Percentiles rank a stretch among this genome's conserved stretches.
Conservation (phyloP, 2,888 invertebrate genomes). For the Corythucha ciliata region DNA sequence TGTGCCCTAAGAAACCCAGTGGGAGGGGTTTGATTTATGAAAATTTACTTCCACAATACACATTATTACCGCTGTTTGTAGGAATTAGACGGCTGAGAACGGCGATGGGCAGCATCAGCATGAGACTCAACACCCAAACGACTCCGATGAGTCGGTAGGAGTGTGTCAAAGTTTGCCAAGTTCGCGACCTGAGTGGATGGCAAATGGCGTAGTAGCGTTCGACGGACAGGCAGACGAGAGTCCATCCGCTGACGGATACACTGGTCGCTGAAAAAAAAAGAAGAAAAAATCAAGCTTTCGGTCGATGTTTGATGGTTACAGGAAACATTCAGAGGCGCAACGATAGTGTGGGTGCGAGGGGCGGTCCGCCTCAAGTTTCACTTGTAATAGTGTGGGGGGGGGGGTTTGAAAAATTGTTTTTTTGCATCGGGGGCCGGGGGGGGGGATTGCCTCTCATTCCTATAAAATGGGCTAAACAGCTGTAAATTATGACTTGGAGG, state of each 20-base stretch:
- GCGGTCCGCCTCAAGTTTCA: too few relatives aligned
- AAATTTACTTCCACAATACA: background rate
- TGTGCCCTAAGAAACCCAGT: conserved; percentile 45
- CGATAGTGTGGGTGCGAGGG: too few relatives aligned
- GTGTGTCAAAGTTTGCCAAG: conserved; percentile 67
- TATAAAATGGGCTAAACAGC: too few relatives aligned
- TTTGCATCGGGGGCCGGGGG: too few relatives aligned
- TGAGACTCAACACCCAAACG: conserved; percentile 56
- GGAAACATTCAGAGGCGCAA: too few relatives aligned
- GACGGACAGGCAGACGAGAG: conserved; percentile 65
- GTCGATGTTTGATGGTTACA: background rate
- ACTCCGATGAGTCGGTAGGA: conserved; percentile 59
- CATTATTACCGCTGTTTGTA: conserved; percentile 31
- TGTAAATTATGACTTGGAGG: too few relatives aligned
- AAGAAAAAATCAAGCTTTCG: background rate
- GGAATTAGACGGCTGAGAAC: conserved; percentile 50
- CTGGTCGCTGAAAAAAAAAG: conserved; percentile 53
- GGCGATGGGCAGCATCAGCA: conserved; percentile 57
- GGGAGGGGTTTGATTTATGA: background rate
- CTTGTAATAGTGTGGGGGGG: too few relatives aligned
- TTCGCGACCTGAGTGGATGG: conserved; percentile 59
- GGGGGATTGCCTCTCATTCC: too few relatives aligned
- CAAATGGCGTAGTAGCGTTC: conserved; percentile 73
- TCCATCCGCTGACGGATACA: conserved; percentile 67
- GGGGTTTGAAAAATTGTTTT: too few relatives aligned